These are phyloP conservation scores for Drosophila oshimai DNA, from an alignment of 1,140 invertebrate species.

Conservation along the genomic window DNA sequence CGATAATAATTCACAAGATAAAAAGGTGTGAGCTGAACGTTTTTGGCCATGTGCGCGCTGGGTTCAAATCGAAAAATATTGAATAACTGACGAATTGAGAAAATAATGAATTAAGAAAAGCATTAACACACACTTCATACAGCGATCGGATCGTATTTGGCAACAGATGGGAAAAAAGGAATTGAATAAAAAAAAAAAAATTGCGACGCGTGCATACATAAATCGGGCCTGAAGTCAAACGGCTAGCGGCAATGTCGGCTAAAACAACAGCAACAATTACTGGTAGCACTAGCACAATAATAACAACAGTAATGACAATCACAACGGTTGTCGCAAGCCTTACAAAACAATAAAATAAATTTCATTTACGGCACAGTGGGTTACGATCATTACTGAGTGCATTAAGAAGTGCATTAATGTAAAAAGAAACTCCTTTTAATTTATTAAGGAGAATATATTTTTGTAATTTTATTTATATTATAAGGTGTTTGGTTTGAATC, in stretches of 20 bases:
- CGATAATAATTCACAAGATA: slow-evolving; percentile 48
- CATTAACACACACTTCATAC: slow-evolving; percentile 67
- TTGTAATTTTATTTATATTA: too few relatives aligned
- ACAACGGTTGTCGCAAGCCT: slow-evolving; percentile 48
- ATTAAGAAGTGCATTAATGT: too few relatives aligned
- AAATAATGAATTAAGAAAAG: slow-evolving; percentile 34
- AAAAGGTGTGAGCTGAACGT: slow-evolving; percentile 47
- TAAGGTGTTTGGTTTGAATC: too few relatives aligned
- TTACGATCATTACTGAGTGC: neutral
- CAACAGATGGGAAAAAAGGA: slow-evolving; percentile 44
- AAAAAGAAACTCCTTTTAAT: too few relatives aligned
- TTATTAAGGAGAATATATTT: too few relatives aligned
- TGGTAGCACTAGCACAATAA: slow-evolving; percentile 14
- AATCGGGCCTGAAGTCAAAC: slow-evolving; percentile 36
- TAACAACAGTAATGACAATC: slow-evolving; percentile 32
- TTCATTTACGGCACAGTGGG: slow-evolving; percentile 57
- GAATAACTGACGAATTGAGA: slow-evolving; percentile 25
- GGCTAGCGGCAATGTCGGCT: slow-evolving; percentile 33
- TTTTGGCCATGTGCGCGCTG: slow-evolving; percentile 48
- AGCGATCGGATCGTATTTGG: slow-evolving; percentile 50
- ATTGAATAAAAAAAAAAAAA: slow-evolving; percentile 77
- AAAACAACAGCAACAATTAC: slow-evolving; percentile 18
- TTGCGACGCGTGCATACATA: slow-evolving; percentile 64
- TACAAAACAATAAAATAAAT: slow-evolving; percentile 44
- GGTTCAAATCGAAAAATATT: slow-evolving; percentile 50